Evolutionary conservation across 2,797 vertebrate genomes (phyloP).

Genomic region (Catamblyrhynchus diadema): DNA sequence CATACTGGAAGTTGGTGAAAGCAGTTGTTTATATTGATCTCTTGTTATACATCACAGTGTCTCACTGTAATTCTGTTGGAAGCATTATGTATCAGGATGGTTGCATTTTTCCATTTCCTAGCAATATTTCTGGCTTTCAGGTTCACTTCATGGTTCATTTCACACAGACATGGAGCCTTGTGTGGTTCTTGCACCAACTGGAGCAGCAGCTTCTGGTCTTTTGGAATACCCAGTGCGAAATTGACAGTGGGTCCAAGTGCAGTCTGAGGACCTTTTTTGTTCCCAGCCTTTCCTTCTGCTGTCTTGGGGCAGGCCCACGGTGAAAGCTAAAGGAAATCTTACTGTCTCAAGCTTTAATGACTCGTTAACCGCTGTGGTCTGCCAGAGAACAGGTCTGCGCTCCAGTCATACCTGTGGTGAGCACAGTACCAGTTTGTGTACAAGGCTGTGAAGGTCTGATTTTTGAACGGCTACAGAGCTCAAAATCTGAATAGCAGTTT

Average conservation of each 20-base stretch:
- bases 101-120: background rate
- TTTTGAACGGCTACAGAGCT: background rate
- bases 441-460: accelerated
- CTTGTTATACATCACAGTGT: accelerated
- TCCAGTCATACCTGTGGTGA: background rate
- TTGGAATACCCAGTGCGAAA: background rate
- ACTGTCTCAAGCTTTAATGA: background rate
- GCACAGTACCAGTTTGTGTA: accelerated
- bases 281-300: background rate
- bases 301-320: background rate
- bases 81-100: background rate
- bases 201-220: background rate
- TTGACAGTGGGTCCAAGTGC: background rate
- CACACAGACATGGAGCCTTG: background rate
- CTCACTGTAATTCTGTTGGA: background rate
- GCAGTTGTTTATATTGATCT: background rate
- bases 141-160: background rate
- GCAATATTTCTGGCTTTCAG: background rate
- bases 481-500: background rate
- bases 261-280: background rate
- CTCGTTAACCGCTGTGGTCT: background rate
- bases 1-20: background rate
- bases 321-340: background rate
- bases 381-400: background rate
- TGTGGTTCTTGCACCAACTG: background rate